Base-by-base conservation (phyloP, 2,888 invertebrate genomes). In the Leucophora obtusa region DNA sequence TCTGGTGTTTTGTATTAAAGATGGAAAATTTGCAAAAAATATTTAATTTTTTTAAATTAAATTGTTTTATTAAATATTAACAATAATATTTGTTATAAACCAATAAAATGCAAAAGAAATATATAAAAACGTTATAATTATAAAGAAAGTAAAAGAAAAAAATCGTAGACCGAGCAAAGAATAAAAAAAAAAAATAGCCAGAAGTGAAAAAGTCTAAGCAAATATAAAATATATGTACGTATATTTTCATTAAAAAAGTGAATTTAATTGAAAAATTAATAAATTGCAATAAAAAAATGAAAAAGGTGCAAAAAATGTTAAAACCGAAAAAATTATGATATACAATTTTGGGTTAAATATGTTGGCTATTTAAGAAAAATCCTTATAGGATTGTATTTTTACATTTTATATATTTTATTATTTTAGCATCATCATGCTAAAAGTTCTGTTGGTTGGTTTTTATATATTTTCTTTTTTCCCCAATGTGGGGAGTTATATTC, bases 1-100 rank as follows among this genome's bases (percentile, higher is more conserved):
- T 71, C 70, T 79, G 69, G 70, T 74, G 70, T 79, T 74, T 79
- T 71, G 73, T 79, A 71, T 79, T 47, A 58, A 70, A 74, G 70
- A 47, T 50, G 60, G 69, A 35, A 65, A 66, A 75, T 60, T 79
- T 75, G 75, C 79, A 68, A 68, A 75, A 28, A 28, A 28, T 6
- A 28, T 21, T 3, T 3, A 28, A 66, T 71, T 11, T 35, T 51
- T 38, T 69, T 66, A 75, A 74, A 69, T 47, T 65, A 51, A 60
- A 35, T 17, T 7, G 11, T 71, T 63, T 65, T 70, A 50, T 21
- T 59, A 62, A 51, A 65, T 38, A 62, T 65, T 63, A 76, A 10
- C 63, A 53, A 69, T 58, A 73, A 60, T 66, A 69, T 51, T 47
- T 28, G 53, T 28, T 18, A 6, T 60, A 58, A 74, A 54, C 35